A percentile compares a stretch with the other conserved stretches of the same genome.
These are phyloP conservation scores for Hirtodrosophila trivittata DNA, from an alignment of 2,888 invertebrate species.

Conservation along the genomic window DNA sequence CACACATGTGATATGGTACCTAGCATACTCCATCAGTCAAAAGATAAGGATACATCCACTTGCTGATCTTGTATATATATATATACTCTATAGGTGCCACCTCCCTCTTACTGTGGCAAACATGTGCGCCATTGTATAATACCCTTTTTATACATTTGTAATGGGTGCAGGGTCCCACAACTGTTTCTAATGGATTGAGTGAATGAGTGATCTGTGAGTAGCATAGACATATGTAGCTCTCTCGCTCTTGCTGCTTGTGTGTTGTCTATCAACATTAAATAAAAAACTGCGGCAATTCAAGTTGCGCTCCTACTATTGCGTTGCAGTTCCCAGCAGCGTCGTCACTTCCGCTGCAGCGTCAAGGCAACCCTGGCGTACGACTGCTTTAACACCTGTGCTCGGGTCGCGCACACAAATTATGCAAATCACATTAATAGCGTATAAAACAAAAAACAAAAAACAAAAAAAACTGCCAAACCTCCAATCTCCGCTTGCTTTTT, in stretches of 20 bases:
- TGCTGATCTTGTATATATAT: no score
- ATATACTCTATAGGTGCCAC: no score
- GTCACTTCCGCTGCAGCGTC: slow-evolving; percentile 52
- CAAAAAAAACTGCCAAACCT: slow-evolving; percentile 42
- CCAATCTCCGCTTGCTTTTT: slow-evolving; percentile 61
- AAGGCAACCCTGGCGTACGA: slow-evolving; percentile 45
- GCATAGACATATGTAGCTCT: slow-evolving; percentile 20
- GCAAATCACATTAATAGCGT: slow-evolving; percentile 61
- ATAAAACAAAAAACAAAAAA: slow-evolving; percentile 23
- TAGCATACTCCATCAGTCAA: no score
- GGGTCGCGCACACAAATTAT: slow-evolving; percentile 55
- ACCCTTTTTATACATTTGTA: neutral
- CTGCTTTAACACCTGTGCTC: slow-evolving; percentile 63
- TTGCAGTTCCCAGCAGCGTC: slow-evolving; percentile 42
- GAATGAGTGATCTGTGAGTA: slow-evolving; percentile 17
- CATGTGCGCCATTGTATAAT: no score
- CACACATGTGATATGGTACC: no score
- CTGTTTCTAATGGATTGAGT: slow-evolving; percentile 43
- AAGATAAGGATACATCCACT: no score
- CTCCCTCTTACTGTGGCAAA: no score
- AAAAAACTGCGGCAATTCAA: slow-evolving; percentile 11
- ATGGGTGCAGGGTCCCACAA: neutral
- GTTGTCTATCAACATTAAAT: slow-evolving; percentile 7
- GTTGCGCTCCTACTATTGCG: slow-evolving; percentile 12
- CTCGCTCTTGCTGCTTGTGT: neutral